Conservation (phyloP, 2,888 invertebrate genomes). For the Lepidochitona cinerea region DNA sequence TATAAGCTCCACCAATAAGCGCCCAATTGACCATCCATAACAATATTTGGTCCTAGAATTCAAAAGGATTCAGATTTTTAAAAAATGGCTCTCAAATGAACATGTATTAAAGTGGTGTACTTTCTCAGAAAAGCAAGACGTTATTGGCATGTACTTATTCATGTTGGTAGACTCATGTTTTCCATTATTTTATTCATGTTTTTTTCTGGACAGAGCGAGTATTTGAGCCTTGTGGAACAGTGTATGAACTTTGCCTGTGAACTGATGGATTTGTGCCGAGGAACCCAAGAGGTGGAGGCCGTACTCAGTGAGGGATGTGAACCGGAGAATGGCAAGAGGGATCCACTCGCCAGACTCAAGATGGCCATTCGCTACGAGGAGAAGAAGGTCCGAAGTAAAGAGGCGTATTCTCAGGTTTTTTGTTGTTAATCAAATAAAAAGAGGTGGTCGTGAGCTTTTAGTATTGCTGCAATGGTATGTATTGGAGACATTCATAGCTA, state of each 20-base stretch:
- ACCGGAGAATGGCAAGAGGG: constrained; percentile 72
- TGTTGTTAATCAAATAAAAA: neutral
- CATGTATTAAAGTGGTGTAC: no score
- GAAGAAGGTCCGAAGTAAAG: constrained; percentile 73
- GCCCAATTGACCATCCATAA: no score
- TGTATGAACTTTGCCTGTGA: constrained; percentile 72
- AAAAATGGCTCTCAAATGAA: no score
- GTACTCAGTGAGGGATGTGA: constrained; percentile 77
- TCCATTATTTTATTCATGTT: no score
- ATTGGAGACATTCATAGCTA: no score
- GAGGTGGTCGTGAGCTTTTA: neutral
- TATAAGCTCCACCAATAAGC: no score
- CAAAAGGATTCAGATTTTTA: no score
- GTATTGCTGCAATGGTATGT: neutral
- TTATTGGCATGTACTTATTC: no score
- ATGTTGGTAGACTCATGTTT: no score
- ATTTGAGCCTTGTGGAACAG: constrained; percentile 75
- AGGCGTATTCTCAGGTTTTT: constrained; percentile 5
- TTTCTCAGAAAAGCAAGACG: no score
- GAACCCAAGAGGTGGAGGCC: constrained; percentile 80
- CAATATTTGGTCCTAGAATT: no score
- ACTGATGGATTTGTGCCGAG: constrained; percentile 76
- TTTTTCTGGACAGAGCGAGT: constrained; percentile 73
- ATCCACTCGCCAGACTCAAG: constrained; percentile 78
- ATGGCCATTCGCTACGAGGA: constrained; percentile 81